phyloP scores from a whole-genome alignment of 2,113 vertebrate species.

The Eulemur rufifrons region DNA sequence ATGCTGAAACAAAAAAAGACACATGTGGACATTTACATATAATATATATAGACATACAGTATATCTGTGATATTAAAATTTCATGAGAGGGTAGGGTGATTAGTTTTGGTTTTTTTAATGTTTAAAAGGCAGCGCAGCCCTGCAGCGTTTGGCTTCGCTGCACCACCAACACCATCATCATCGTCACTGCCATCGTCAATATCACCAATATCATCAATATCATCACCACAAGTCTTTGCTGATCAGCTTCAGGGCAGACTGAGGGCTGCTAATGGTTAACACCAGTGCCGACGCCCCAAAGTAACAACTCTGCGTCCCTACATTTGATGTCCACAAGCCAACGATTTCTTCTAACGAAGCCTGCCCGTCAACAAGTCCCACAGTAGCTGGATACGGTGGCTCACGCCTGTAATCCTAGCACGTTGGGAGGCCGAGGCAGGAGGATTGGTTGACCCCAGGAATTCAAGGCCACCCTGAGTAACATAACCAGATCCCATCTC shows the following conservation, averaged over 20 bases:
- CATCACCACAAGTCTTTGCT: neutral
- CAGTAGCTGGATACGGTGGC: too few species aligned
- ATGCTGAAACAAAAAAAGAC: neutral
- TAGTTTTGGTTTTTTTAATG: neutral
- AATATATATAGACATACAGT: neutral
- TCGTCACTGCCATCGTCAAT: neutral
- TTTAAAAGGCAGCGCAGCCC: neutral
- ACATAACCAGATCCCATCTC: too few species aligned
- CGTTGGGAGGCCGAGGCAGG: too few species aligned
- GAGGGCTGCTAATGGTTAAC: neutral
- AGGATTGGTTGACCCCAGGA: too few species aligned
- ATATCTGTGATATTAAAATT: neutral
- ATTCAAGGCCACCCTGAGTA: too few species aligned
- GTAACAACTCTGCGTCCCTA: neutral
- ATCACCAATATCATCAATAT: neutral
- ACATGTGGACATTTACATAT: neutral
- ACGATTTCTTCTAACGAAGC: neutral
- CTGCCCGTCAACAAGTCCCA: neutral
- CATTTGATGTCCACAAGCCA: neutral
- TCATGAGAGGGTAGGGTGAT: neutral
- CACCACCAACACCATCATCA: neutral
- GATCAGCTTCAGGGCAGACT: neutral
- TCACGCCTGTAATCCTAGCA: too few species aligned
- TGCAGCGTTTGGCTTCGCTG: neutral
- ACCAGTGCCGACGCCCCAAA: neutral